Evolutionary conservation across 2,113 vertebrate species (phyloP), one percentile per base, ranked within the genome.

Genomic region (Seriola aureovittata): DNA sequence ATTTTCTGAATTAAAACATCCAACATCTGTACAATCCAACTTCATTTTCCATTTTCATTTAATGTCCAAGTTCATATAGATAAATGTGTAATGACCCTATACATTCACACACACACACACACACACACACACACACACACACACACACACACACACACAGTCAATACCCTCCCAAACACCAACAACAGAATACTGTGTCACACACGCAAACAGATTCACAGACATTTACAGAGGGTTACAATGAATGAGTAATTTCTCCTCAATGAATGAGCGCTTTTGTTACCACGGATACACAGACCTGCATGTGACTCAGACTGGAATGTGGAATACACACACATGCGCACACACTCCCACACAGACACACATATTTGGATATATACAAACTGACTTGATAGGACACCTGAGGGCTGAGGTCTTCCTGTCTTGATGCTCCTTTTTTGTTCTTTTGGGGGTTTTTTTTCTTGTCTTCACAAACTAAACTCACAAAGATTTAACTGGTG

Each of bases 201-300:
- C 71, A 32, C 75, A 68, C 55, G 46, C 25, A 19, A 9, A 66
- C 40, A 19, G 16, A 84, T 10, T 23, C n/a, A 2, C 66, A 75
- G 60, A 71, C 17, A 2, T 19, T 42, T 40, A 50, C 32, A 78
- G 38, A 74, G 59, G 40, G n/a, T 25, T 58, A 73, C 16, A 72
- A 42, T 81, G 59, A 85, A 75, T 77, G 72, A 88, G 29, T 58
- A 59, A 80, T 23, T 85, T 82, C 55, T 87, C 19, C 48, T 55
- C 16, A 16, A 38, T 90, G 70, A 92, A 93, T 81, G 81, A 85
- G 54, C 46, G 85, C 84, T 88, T 85, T 90, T 92, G 89, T 89
- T 85, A 68, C 57, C 44, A 87, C 48, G 8, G 46, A 67, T 81
- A 84, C 77, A 62, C 46, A 5, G 62, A 78, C n/a, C 16, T 75